Evolutionary conservation across 2,797 vertebrate genomes (phyloP).

Genomic region (Eospalax fontanierii): DNA sequence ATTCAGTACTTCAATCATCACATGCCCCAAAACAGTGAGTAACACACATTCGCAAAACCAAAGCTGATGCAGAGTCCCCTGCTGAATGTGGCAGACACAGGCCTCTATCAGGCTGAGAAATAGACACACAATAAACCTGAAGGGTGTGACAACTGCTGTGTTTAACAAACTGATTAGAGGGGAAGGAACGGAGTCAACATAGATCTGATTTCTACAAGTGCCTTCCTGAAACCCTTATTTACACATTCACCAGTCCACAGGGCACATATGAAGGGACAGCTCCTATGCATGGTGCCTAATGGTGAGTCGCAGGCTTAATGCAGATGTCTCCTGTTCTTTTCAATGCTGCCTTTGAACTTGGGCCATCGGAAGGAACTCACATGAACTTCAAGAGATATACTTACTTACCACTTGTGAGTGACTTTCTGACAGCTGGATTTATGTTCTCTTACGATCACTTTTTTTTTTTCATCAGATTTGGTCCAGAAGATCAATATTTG

Average conservation of each 20-base stretch:
- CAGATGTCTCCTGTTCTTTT: not conserved
- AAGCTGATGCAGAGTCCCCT: not conserved
- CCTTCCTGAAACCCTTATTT: not conserved
- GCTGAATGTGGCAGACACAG: not conserved
- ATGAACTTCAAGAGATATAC: not conserved
- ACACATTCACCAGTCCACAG: not conserved
- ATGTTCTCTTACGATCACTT: not conserved
- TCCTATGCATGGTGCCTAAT: fast-evolving
- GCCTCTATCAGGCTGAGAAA: not conserved
- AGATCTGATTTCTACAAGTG: not conserved
- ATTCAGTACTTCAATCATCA: constrained; percentile 25
- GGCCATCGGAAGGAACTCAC: not conserved
- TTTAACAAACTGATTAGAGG: not conserved
- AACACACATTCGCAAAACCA: too few species aligned
- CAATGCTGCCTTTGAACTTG: not conserved
- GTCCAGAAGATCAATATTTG: not conserved
- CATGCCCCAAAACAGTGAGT: not conserved
- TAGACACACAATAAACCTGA: not conserved
- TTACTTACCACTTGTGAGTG: not conserved
- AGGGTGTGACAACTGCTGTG: not conserved
- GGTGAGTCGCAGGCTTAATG: not conserved
- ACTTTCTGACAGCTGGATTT: not conserved
- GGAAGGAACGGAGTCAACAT: not conserved
- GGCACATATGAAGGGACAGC: not conserved
- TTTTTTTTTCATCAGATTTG: not conserved